These are phyloP conservation scores for Ormyrus nitidulus DNA, from an alignment of 2,888 invertebrate species.

Conservation along the genomic window DNA sequence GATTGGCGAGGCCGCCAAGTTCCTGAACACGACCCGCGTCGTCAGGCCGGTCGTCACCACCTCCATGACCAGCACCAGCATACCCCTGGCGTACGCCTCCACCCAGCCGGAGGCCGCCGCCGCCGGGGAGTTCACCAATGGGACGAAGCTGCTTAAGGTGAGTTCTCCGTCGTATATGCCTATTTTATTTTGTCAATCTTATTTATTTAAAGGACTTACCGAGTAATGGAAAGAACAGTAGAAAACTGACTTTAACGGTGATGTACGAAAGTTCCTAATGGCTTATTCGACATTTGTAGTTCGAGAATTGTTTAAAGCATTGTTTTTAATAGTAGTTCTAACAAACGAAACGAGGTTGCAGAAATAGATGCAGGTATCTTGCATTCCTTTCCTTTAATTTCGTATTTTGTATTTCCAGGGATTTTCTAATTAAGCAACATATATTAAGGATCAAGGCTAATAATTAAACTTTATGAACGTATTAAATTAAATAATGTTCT, in stretches of 20 bases:
- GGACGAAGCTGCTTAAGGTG: constrained; percentile 49
- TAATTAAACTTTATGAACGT: no score
- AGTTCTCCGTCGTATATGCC: background rate
- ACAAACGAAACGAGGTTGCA: no score
- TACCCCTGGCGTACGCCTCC: constrained; percentile 49
- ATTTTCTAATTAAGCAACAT: no score
- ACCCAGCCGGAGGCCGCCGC: constrained; percentile 19
- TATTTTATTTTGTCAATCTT: no score
- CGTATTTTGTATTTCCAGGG: no score
- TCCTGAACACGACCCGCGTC: constrained; percentile 42
- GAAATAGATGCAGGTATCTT: no score
- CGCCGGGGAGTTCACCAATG: constrained; percentile 26
- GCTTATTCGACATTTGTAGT: background rate
- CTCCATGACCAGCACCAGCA: constrained; percentile 52
- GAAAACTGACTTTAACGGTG: background rate
- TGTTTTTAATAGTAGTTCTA: background rate
- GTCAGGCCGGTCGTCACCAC: constrained; percentile 33
- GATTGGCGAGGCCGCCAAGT: constrained; percentile 45
- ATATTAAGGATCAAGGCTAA: no score
- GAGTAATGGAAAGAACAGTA: background rate
- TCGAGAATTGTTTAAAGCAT: background rate
- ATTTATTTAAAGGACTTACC: no score
- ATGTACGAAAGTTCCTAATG: background rate
- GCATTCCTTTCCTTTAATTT: no score
- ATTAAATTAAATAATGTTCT: no score